phyloP scores from a whole-genome alignment of 2,797 vertebrate species.

The Arnoldichthys spilopterus region DNA sequence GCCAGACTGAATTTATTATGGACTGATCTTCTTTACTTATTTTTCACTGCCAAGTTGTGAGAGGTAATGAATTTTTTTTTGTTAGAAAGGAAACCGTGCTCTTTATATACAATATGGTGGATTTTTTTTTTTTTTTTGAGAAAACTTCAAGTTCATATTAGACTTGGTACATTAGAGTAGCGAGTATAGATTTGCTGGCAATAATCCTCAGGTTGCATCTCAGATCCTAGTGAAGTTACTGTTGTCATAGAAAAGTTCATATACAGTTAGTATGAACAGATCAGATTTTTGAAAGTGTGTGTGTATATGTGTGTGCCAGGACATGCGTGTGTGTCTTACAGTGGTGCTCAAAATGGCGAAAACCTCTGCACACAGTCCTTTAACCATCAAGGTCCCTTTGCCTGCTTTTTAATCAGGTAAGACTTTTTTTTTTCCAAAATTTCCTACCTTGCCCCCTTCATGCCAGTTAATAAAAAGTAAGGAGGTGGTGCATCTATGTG shows the following conservation, averaged over 20 bases:
- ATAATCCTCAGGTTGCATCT: neutral
- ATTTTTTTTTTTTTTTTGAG: neutral
- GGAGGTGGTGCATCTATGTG: neutral
- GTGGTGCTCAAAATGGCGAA: slow-evolving; percentile 51
- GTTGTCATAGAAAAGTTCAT: slow-evolving; percentile 5
- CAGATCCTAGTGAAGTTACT: neutral
- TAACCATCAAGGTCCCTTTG: slow-evolving; percentile 16
- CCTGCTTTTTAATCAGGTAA: slow-evolving; percentile 42
- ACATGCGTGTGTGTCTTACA: slow-evolving; percentile 33
- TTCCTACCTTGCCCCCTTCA: neutral
- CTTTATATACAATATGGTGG: neutral
- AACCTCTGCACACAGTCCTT: slow-evolving; percentile 37
- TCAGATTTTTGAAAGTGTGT: slow-evolving; percentile 37
- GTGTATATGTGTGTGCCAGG: slow-evolving; percentile 32
- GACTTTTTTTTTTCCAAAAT: slow-evolving; percentile 28
- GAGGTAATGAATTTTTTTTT: neutral
- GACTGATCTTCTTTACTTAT: neutral
- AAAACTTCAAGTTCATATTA: neutral
- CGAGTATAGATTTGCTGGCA: neutral
- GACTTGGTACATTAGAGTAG: neutral
- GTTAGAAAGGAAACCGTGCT: neutral
- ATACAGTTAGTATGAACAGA: slow-evolving; percentile 12
- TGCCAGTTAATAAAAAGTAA: neutral
- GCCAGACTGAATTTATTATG: slow-evolving; percentile 1
- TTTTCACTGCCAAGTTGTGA: neutral